Base-by-base conservation (phyloP, 1,140 invertebrate species). In the Planococcus citri region DNA sequence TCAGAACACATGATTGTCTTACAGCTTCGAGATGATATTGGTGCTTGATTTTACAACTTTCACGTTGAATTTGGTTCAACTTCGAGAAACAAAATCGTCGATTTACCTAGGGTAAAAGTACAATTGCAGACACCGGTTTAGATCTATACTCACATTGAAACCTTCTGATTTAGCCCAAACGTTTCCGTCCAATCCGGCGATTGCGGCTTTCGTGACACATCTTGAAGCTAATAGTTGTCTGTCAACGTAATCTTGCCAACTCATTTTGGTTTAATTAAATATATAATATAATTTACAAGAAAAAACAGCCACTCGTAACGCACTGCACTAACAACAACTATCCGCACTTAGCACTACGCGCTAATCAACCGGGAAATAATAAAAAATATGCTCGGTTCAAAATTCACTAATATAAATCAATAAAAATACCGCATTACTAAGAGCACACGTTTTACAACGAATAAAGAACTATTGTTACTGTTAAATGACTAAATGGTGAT, bases 211-310 rank as follows among this genome's bases (percentile, higher is more conserved):
- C 80, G 87, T 89, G 75, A 94, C 90, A 87, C 90, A 93, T 81
- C 87, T 88, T 77, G 91, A 92, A 77, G 91, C 91, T 82, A 95
- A 85, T 83, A 95, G 88, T 83, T 96, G 92, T 85, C 94, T 95
- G 83, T 95, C 92, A 79, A 96, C 91, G 85, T 96, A 96, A 87
- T 94, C 91, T 88, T 95, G 92, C 93, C 93, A 96, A 87, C 60
- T 64, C 60, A 64, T 64, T 22, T 64, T 64, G 6, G 4, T 14
- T 51, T 24, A 27, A 64, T 64, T 64, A 64, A 64, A 27, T 6
- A 58, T 58, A 58, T 64, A 64, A 64, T 1, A 17, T 60, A 64
- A 64, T 64, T 64, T 25, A 64, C 17, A 24, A 22, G 21, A 64
- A 64, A 58, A 64, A 64, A 64, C 60, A 25, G 60, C 60, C 60